Evolutionary conservation across 2,113 vertebrate species (phyloP).

Genomic region (Microtus richardsoni): DNA sequence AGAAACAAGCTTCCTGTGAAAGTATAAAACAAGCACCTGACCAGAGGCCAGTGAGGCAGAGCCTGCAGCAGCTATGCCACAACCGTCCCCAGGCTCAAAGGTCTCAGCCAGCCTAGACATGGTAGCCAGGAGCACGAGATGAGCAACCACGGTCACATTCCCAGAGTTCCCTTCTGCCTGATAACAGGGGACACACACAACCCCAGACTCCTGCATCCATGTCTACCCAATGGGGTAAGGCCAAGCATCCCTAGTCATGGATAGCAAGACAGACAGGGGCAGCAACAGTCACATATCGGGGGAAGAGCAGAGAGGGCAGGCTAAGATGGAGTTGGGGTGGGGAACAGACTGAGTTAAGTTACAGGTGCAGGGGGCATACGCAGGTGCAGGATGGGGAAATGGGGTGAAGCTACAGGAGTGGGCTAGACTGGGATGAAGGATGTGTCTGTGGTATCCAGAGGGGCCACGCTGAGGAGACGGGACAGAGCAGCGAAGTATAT

Average conservation of each 20-base stretch:
- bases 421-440: not conserved
- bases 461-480: not conserved
- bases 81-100: not conserved
- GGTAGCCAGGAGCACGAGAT: not conserved
- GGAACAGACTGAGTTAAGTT: not conserved
- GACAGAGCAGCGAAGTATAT: not conserved
- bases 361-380: not conserved
- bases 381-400: not conserved
- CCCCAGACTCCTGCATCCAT: not conserved
- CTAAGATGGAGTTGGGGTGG: not conserved
- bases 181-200: not conserved
- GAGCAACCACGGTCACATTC: not conserved
- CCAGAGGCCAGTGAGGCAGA: not conserved
- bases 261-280: not conserved
- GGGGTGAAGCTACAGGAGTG: not conserved
- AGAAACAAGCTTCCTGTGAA: conserved; percentile 94
- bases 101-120: not conserved
- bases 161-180: not conserved
- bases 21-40: not conserved
- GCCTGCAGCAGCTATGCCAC: not conserved
- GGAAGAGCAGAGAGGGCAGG: not conserved
- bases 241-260: not conserved
- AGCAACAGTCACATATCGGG: not conserved
- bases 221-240: accelerated
- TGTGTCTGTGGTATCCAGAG: not conserved